These are phyloP conservation scores for Pristionchus maxplancki DNA, from an alignment of 2,888 invertebrate species.

Conservation along the genomic window DNA sequence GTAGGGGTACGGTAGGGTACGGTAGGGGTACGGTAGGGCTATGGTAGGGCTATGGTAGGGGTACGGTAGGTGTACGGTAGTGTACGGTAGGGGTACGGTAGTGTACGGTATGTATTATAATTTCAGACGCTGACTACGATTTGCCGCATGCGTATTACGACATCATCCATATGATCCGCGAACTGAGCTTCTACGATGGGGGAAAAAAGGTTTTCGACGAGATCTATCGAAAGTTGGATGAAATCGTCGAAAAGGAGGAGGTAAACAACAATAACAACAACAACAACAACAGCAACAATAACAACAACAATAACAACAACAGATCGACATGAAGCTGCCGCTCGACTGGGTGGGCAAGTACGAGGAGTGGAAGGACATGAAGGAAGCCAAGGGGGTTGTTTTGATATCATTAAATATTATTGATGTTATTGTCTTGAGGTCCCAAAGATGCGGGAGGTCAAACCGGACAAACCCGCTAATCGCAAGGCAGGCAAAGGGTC, in stretches of 20 bases:
- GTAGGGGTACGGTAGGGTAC: too few species aligned
- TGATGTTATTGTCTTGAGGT: too few species aligned
- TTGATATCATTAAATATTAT: too few species aligned
- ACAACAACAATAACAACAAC: too few species aligned
- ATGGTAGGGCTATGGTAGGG: background rate
- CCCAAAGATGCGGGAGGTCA: too few species aligned
- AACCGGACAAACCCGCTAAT: too few species aligned
- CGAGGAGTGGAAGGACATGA: background rate
- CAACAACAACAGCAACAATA: too few species aligned
- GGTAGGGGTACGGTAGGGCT: background rate
- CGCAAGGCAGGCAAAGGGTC: too few species aligned
- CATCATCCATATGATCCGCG: background rate
- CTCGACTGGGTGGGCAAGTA: background rate
- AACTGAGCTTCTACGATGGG: too few species aligned
- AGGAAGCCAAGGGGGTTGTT: background rate
- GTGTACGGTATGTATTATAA: background rate
- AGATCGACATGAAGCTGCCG: background rate
- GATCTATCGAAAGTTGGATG: too few species aligned
- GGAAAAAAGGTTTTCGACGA: too few species aligned
- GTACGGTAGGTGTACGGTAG: background rate
- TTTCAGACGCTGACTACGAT: background rate
- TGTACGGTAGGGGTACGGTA: background rate
- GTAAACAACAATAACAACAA: too few species aligned
- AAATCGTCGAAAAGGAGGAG: background rate
- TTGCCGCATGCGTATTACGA: background rate